Base-by-base conservation (phyloP, 2,797 vertebrate genomes). In the Nannoperca australis region DNA sequence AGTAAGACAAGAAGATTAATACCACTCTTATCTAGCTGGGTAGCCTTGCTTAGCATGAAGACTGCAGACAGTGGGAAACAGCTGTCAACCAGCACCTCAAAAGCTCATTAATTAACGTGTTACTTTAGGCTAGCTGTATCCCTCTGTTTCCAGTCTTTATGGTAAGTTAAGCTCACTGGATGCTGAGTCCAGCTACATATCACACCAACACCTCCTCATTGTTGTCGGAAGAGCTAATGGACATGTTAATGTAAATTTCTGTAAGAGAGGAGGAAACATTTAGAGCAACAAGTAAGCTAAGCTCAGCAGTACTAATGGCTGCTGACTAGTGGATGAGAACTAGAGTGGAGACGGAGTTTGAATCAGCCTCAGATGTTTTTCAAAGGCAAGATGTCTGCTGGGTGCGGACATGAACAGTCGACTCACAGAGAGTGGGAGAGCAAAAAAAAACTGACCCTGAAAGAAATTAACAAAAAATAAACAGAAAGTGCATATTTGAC, bases 401-500 rank as follows among this genome's bases (percentile, higher is more conserved):
- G 18, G 30, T 66, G 55, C 68, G 20, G 47, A 70, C 1, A 0
- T 30, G 40, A 77, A 49, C 45, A 24, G 20, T 20, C 5, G 3
- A 54, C 18, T 4, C 18, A 7, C 13, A 60, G 8, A n/a, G 10
- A 22, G 11, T 4, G 2, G 38, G 22, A 56, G 22, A 56, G 20
- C 1, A 36, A 32, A 56, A 73, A 73, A 70, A 61, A 0, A 56
- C 7, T 42, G 20, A 58, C 42, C 6, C 40, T 55, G 11, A 22
- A 7, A 55, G n/a, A 56, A 55, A 67, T 27, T 12, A 8, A 51
- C 44, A 14, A 17, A 76, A 67, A 65, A 74, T 59, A 75, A 85
- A 85, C 59, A 75, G 3, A 69, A 70, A 68, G 70, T 63, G 55
- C 42, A 68, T 75, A 81, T 85, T 78, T 91, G 79, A 85, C 76